phyloP scores from a whole-genome alignment of 2,888 invertebrate genomes.

The Rhamphomyia laevipes region DNA sequence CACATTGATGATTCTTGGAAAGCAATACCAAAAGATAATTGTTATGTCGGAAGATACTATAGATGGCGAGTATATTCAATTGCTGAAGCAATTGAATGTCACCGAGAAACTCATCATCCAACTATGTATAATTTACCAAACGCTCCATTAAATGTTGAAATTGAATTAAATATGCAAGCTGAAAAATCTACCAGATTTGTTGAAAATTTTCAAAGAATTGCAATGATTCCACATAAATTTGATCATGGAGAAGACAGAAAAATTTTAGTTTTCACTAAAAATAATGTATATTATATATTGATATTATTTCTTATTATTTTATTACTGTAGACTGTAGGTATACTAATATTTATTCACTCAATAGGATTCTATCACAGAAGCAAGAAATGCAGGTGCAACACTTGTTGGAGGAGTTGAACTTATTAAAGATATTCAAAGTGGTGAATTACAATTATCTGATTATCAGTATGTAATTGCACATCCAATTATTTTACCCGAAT shows the following conservation, averaged over 20 bases:
- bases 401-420: conserved; percentile 60
- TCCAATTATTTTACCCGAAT: conserved; percentile 64
- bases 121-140: conserved; percentile 67
- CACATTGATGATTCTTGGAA: conserved; percentile 49
- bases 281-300: too few relatives aligned
- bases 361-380: conserved; percentile 40
- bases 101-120: conserved; percentile 72
- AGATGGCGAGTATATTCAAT: conserved; percentile 52
- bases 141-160: conserved; percentile 52
- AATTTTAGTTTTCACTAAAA: conserved; percentile 65
- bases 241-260: conserved; percentile 54
- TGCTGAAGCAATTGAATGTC: conserved; percentile 62
- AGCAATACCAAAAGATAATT: conserved; percentile 49
- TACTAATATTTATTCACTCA: too few relatives aligned
- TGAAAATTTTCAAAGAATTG: conserved; percentile 55
- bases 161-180: conserved; percentile 69
- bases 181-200: conserved; percentile 47
- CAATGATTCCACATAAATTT: conserved; percentile 56
- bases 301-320: neutral
- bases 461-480: conserved; percentile 67
- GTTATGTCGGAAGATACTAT: conserved; percentile 46
- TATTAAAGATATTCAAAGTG: conserved; percentile 65
- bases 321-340: too few relatives aligned
- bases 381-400: conserved; percentile 58
- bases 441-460: conserved; percentile 52